phyloP scores from a whole-genome alignment of 2,888 invertebrate species.

The Lepidocyrtinus sp. region DNA sequence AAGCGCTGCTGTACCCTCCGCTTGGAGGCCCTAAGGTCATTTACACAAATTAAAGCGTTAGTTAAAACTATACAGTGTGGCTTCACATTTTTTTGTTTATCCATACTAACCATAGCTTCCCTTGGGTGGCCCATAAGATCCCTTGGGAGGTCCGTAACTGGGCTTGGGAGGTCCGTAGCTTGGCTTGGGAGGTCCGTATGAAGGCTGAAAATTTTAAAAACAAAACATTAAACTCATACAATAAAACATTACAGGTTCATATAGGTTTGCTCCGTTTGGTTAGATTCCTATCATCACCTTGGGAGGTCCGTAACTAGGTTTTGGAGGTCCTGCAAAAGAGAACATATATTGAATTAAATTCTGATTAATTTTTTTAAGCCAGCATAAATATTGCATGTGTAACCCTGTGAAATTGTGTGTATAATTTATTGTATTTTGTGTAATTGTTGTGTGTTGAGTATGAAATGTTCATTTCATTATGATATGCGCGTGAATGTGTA shows the following conservation, averaged over 20 bases:
- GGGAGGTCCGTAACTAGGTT: constrained; percentile 39
- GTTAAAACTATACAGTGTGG: too few relatives aligned
- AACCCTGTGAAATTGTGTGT: too few relatives aligned
- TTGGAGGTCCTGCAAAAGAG: constrained; percentile 52
- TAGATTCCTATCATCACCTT: constrained; percentile 27
- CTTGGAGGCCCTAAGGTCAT: not conserved
- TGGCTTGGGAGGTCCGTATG: constrained; percentile 51
- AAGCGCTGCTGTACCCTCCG: constrained; percentile 42
- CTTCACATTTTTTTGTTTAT: too few relatives aligned
- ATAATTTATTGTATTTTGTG: too few relatives aligned
- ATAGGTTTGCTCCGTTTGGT: not conserved
- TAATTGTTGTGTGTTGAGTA: too few relatives aligned
- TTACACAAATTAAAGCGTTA: too few relatives aligned
- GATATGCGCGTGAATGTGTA: too few relatives aligned
- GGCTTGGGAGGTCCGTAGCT: constrained; percentile 52
- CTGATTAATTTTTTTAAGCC: too few relatives aligned
- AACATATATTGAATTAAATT: too few relatives aligned
- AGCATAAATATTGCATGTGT: too few relatives aligned
- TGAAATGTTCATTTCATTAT: too few relatives aligned
- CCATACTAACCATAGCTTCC: not conserved
- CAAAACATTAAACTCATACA: not conserved
- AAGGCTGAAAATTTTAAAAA: constrained; percentile 14
- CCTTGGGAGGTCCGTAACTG: constrained; percentile 55
- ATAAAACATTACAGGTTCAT: not conserved
- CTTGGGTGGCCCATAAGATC: constrained; percentile 27